A percentile compares a stretch with the other conserved stretches of the same genome.
phyloP scores from a whole-genome alignment of 2,113 vertebrate genomes.

The Gallinago paraguaiae region DNA sequence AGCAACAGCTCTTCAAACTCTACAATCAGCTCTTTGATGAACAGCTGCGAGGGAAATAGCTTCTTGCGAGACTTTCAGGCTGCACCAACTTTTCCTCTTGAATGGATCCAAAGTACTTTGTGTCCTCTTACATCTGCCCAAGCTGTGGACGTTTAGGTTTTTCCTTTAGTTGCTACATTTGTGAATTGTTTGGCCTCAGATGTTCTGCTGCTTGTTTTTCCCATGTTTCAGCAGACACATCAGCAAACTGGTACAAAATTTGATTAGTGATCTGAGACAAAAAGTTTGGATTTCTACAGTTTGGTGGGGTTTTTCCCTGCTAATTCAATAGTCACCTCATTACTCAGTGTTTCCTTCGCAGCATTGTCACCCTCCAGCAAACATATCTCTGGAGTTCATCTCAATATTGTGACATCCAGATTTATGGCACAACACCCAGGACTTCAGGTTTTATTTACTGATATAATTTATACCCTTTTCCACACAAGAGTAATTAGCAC shows the following conservation, averaged over 20 bases:
- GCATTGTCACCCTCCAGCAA: neutral
- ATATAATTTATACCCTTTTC: neutral
- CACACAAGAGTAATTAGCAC: neutral
- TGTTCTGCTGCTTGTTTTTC: neutral
- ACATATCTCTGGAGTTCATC: neutral
- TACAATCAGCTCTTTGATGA: neutral
- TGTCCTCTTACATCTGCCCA: neutral
- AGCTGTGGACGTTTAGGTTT: neutral
- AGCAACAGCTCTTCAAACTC: neutral
- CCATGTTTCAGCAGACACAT: neutral
- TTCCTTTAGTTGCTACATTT: neutral
- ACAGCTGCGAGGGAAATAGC: neutral
- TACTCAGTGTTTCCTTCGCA: neutral
- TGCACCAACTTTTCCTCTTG: neutral
- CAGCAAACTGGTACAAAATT: neutral
- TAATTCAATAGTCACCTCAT: neutral
- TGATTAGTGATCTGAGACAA: neutral
- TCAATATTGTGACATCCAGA: neutral
- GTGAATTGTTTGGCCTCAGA: neutral
- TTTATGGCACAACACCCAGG: neutral
- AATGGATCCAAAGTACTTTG: neutral
- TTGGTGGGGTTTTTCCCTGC: neutral
- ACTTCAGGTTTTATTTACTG: neutral
- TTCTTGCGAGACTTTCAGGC: neutral
- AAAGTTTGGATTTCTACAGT: neutral